Evolutionary conservation across 2,797 vertebrate species (phyloP), one percentile per base, ranked within the genome.

Genomic region (Cebuella pygmaea): DNA sequence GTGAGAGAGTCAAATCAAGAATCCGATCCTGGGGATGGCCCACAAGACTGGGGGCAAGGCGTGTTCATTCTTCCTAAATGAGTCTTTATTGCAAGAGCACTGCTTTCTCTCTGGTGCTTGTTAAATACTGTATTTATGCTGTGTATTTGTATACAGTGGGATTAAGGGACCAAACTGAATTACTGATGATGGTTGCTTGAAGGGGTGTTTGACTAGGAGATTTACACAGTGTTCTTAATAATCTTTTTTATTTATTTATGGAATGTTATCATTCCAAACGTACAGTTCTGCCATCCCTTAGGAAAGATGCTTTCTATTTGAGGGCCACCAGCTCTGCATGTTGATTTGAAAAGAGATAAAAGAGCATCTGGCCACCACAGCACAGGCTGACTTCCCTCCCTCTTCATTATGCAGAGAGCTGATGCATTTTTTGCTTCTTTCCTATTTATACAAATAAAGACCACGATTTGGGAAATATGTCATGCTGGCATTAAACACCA

Each of bases 231-330:
- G 94, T 98, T 98, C 97, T 98, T 98, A 98, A 96, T 98, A 97
- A 98, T 98, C 98, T 97, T 97, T 98, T 98, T 98, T 97, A 98
- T 96, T 95, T 98, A 98, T 98, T 98, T 97, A 98, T 97, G 97
- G 97, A 97, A 97, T 94, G 97, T 97, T 98, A 96, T 98, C 97
- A 98, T 98, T 98, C 98, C 95, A 97, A 97, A 96, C 50, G 74
- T 98, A 92, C 95, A 97, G 97, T 88, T 95, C 90, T 97, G 93
- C 96, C 96, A 90, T 98, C 98, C 98, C 98, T 93, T 67, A 98
- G 98, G 98, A 98, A 98, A 98, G 98, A 95, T 59, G 93, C 88
- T 97, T 98, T 98, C 96, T 98, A 64, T 98, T 98, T 98, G 98
- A 98, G 97, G 98, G 98, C 96, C 94, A 94, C 89, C 93, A 97